Evolutionary conservation across 2,797 vertebrate genomes (phyloP), one percentile per base, ranked within the genome.

Genomic region (Notamacropus eugenii): DNA sequence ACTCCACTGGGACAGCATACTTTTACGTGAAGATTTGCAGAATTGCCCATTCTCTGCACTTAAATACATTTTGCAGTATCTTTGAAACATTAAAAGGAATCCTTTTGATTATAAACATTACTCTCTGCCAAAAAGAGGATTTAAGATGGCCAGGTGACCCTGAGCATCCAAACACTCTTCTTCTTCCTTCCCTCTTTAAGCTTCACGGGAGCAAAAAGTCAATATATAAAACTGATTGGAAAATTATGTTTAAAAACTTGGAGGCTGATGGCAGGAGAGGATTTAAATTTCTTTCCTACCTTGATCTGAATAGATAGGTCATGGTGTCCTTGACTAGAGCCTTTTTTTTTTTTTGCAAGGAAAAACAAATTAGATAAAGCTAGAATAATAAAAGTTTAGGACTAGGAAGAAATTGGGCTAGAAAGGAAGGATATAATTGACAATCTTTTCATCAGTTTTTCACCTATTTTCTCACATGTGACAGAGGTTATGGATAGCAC

Each of bases 161-260:
- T 11, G 46, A 93, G 94, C 29, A 93, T 55, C n/a, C n/a, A 93
- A 74, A 95, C 92, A 50, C 58, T 95, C 8, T 91, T 91, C 95
- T 93, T 97, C 91, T 28, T 90, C 93, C 94, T 96, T 95, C 95
- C 90, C 31, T 94, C 93, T 94, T 67, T 97, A 93, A 95, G 56
- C 40, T 95, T 93, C 54, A 90, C 92, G 58, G 62, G 5, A 12
- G 46, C 92, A 94, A 94, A 94, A 96, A 93, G 93, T 96, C 91
- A 94, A 90, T 95, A 92, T 24, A 58, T 10, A 40, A 14, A 95
- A 90, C 12, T 50, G n/a, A 94, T 5, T 95, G 31, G 50, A 96
- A 97, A 96, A 87, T 93, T 96, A 54, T 93, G 0, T 91, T 97
- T 95, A 54, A 93, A 92, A 50, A 94, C 96, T 19, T 94, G 91